A percentile compares a stretch with the other conserved stretches of the same genome.
These are phyloP conservation scores for Bugula neritina DNA, from an alignment of 2,888 invertebrate species.

Conservation along the genomic window DNA sequence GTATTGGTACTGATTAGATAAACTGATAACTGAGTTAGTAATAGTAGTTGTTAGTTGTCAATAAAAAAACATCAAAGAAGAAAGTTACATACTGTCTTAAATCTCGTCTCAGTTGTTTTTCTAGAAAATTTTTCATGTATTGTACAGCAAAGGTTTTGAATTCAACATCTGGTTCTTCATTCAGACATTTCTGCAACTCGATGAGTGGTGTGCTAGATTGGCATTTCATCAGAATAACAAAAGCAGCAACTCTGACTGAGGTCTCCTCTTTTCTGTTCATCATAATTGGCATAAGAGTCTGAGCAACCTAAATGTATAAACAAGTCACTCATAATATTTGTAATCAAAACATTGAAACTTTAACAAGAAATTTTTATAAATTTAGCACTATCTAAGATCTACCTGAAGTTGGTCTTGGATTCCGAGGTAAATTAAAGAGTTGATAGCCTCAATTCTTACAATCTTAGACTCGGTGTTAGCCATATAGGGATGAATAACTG, in stretches of 20 bases:
- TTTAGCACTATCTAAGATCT: no score
- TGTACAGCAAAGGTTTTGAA: conserved; percentile 15
- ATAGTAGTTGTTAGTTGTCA: no score
- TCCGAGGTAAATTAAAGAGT: conserved; percentile 40
- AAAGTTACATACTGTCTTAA: no score
- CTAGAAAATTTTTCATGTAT: conserved; percentile 4
- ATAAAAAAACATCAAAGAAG: no score
- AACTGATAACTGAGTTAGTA: no score
- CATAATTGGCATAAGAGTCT: background rate
- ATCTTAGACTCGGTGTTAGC: conserved; percentile 34
- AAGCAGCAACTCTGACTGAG: conserved; percentile 10
- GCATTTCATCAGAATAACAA: no score
- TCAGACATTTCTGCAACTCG: background rate
- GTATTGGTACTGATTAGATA: no score
- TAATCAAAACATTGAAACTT: no score
- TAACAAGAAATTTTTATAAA: no score
- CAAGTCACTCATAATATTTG: no score
- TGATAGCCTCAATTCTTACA: conserved; percentile 43
- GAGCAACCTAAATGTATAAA: background rate
- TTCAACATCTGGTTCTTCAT: background rate
- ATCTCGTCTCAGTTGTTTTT: no score
- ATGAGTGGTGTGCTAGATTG: background rate
- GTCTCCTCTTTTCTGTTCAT: background rate
- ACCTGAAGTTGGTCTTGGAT: background rate
- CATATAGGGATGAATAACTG: conserved; percentile 37